Conservation (phyloP, 2,888 invertebrate species). For the Sphecodes monilicornis region DNA sequence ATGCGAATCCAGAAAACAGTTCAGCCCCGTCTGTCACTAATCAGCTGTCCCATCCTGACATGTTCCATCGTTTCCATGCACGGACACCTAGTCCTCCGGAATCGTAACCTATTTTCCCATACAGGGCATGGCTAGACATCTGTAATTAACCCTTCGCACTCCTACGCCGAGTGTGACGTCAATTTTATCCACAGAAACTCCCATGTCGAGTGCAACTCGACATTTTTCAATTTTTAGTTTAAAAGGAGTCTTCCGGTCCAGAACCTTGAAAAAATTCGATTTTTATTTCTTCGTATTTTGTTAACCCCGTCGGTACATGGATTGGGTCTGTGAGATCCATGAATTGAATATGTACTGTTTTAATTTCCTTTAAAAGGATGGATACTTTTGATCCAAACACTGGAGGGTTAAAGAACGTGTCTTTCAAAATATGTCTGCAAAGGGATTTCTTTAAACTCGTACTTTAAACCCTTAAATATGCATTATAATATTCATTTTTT, state of each 20-base stretch:
- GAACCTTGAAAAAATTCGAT: background rate
- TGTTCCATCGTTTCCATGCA: background rate
- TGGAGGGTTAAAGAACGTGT: too few species aligned
- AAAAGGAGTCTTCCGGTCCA: background rate
- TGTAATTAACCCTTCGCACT: background rate
- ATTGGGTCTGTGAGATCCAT: background rate
- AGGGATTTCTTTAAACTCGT: too few species aligned
- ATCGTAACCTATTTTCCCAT: background rate
- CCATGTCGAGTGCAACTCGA: background rate
- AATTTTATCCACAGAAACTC: background rate
- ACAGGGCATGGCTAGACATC: constrained; percentile 1
- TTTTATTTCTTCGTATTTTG: background rate
- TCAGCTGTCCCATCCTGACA: constrained; percentile 14
- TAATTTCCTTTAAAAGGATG: too few species aligned
- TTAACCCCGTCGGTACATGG: background rate
- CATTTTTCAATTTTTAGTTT: background rate
- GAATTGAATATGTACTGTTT: too few species aligned
- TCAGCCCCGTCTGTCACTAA: constrained; percentile 18
- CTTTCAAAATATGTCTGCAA: too few species aligned
- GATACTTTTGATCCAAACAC: too few species aligned
- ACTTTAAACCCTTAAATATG: too few species aligned
- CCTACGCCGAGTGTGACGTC: background rate
- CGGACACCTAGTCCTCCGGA: background rate
- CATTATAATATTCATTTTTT: too few species aligned
- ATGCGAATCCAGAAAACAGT: constrained; percentile 51